Percentiles rank a stretch among this genome's conserved stretches.
These are phyloP conservation scores for Anguilla anguilla DNA, from an alignment of 2,797 vertebrate genomes.

Conservation along the genomic window DNA sequence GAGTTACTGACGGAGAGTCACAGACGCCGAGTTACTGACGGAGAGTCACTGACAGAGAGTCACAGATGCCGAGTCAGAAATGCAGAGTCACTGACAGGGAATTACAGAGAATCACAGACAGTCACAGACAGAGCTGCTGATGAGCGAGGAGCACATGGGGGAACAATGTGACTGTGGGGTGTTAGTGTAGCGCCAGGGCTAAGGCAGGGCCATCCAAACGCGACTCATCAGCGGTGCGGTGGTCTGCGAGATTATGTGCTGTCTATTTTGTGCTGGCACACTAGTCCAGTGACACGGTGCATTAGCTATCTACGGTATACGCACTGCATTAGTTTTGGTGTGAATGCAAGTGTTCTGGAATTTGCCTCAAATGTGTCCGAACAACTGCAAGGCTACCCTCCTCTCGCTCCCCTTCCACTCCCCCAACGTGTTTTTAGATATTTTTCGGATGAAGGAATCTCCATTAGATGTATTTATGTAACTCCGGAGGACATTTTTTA, in stretches of 20 bases:
- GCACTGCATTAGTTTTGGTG: neutral
- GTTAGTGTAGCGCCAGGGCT: too few relatives aligned
- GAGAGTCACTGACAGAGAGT: neutral
- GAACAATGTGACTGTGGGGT: neutral
- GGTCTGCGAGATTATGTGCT: neutral
- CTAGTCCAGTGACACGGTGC: neutral
- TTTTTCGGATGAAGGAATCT: neutral
- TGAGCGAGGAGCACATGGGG: neutral
- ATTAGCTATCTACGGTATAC: too few relatives aligned
- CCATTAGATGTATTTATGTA: neutral
- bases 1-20: too few relatives aligned
- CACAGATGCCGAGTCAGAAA: neutral
- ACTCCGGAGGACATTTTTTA: neutral
- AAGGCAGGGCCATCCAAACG: neutral
- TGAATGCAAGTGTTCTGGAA: neutral
- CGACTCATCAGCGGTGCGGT: neutral
- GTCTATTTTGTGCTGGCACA: neutral
- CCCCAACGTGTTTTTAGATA: conserved; percentile 1
- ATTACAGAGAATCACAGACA: neutral
- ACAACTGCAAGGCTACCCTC: neutral
- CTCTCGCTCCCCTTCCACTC: neutral
- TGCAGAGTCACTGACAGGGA: too few relatives aligned
- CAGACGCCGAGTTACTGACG: too few relatives aligned
- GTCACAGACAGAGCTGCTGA: neutral
- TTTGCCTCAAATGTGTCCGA: neutral